Percentiles rank a stretch among this genome's conserved stretches.
phyloP scores from a whole-genome alignment of 2,888 invertebrate genomes.

The Netelia melanura region DNA sequence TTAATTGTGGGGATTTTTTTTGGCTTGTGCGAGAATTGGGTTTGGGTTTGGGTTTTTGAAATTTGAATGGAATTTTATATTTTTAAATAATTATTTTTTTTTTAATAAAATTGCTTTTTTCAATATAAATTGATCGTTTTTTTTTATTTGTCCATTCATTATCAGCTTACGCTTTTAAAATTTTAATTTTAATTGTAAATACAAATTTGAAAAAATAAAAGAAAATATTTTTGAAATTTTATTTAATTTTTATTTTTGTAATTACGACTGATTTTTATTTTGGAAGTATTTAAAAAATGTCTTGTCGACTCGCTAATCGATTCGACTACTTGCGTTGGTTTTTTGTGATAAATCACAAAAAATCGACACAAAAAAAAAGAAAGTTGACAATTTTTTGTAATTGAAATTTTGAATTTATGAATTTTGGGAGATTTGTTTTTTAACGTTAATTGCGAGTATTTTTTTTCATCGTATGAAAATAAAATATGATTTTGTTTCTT shows the following conservation, averaged over 20 bases:
- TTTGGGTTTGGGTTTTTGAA: neutral
- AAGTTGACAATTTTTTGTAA: neutral
- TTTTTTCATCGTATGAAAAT: neutral
- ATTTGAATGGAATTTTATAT: too few relatives aligned
- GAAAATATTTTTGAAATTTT: too few relatives aligned
- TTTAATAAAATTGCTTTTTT: too few relatives aligned
- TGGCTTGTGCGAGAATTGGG: neutral
- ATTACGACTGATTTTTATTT: neutral
- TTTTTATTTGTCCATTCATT: too few relatives aligned
- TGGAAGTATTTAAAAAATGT: neutral
- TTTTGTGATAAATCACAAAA: neutral
- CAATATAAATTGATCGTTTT: too few relatives aligned
- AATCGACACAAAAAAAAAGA: neutral
- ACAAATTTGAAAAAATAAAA: too few relatives aligned
- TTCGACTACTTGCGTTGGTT: neutral
- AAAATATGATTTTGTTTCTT: neutral
- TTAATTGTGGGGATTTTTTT: neutral
- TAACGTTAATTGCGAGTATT: neutral
- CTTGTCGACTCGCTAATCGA: constrained; percentile 1
- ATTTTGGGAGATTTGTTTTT: too few relatives aligned
- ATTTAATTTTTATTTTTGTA: too few relatives aligned
- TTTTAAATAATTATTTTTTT: too few relatives aligned
- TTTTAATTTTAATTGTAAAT: too few relatives aligned
- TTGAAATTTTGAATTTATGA: too few relatives aligned
- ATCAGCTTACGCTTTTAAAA: too few relatives aligned